Base-by-base conservation (phyloP, 2,797 vertebrate species). In the Typhlichthys eigenmanni region DNA sequence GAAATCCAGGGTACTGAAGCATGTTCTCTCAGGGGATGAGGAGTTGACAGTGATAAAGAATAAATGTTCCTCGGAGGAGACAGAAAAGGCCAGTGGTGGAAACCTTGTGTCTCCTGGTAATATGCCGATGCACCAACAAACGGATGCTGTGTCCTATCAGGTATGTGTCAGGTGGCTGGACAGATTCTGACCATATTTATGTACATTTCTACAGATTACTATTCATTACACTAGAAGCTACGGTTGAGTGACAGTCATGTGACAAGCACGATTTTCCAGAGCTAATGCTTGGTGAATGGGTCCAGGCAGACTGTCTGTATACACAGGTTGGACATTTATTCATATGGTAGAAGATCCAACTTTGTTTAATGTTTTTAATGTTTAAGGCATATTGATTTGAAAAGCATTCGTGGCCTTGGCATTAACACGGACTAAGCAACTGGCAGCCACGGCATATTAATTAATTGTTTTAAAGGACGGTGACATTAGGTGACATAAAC, bases 21-120 rank as follows among this genome's bases (percentile, higher is more conserved):
- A 85, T 72, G 63, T 72, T 56, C 55, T 83, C 90, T 81, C 83
- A n/a, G 64, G 84, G 85, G 82, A 80, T 24, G 49, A 12, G 64
- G 74, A 78, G 86, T 68, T 92, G 92, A 91, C 89, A 84, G 80
- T 76, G 85, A 83, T 87, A 90, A 88, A 86, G 82, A 84, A 90
- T 76, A 87, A 86, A 88, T 90, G 83, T 79, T 78, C 79, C 89
- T 91, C 82, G 55, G 53, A 85, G 90, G 91, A 92, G 82, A 71
- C 75, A n/a, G 54, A 65, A 77, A 85, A 79, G 89, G 82, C 80
- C 82, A 85, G 87, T 88, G 71, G 78, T 80, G 83, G 84, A 83
- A 76, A 84, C 68, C 84, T 83, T 76, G 75, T 86, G 84, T 88
- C 88, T 88, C 85, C 83, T 72, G 66, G 79, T 81, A 84, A 87